These are phyloP conservation scores for Spilogale gracilis DNA, from an alignment of 2,113 vertebrate genomes.

Conservation along the genomic window DNA sequence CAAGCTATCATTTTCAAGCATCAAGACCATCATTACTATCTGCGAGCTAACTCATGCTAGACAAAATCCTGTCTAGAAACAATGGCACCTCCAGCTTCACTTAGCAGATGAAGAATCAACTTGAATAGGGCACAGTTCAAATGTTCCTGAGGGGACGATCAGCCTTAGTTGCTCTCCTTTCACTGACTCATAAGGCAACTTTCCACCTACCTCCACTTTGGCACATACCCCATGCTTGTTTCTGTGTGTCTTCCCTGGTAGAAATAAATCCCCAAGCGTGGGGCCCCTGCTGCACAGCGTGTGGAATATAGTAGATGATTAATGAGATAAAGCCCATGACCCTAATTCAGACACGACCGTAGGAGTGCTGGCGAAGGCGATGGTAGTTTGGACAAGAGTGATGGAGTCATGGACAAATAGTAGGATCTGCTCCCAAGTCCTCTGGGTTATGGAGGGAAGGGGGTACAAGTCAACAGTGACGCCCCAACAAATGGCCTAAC, in stretches of 20 bases:
- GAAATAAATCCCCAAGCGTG: not conserved
- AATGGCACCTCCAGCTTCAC: not conserved
- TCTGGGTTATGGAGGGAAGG: not conserved
- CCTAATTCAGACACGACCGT: not conserved
- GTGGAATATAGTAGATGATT: not conserved
- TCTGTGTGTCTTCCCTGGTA: not conserved
- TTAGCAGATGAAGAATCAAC: not conserved
- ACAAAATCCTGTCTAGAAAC: not conserved
- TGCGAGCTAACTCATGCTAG: not conserved
- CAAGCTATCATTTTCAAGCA: not conserved
- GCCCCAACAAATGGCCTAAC: not conserved
- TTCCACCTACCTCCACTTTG: not conserved
- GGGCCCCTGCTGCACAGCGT: not conserved
- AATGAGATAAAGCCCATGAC: not conserved
- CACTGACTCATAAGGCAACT: not conserved
- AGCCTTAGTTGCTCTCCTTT: not conserved
- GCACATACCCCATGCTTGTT: too few species aligned
- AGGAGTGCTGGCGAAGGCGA: not conserved
- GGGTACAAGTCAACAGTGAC: not conserved
- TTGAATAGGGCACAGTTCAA: not conserved
- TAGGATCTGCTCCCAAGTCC: not conserved
- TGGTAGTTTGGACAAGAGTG: not conserved
- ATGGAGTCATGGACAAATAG: not conserved
- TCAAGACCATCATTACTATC: not conserved
- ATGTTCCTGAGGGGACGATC: not conserved